A percentile compares a stretch with the other conserved stretches of the same genome.
Evolutionary conservation across 2,113 vertebrate genomes (phyloP).

Genomic region (Physeter macrocephalus): DNA sequence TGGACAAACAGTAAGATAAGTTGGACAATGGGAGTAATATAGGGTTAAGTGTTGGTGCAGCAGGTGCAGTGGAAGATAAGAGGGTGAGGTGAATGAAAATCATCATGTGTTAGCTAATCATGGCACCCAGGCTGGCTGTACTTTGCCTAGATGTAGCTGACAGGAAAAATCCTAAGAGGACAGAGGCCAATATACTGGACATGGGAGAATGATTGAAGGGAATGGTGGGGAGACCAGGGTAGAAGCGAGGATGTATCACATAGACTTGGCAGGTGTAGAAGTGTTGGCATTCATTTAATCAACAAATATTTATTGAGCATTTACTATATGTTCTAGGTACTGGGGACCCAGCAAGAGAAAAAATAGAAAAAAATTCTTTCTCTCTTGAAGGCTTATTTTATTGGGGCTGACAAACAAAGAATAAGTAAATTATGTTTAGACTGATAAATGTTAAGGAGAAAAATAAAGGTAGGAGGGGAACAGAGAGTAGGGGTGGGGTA

Average conservation of each 20-base stretch:
- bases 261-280: neutral
- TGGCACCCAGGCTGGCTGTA: neutral
- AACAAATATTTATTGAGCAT: constrained; percentile 6
- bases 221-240: neutral
- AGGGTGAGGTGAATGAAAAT: neutral
- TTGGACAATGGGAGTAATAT: neutral
- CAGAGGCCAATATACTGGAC: neutral
- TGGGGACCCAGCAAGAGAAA: neutral
- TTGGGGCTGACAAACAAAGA: neutral
- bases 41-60: neutral
- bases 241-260: neutral
- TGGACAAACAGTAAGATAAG: neutral
- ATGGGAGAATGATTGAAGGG: neutral
- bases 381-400: neutral
- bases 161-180: neutral
- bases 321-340: neutral
- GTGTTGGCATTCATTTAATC: neutral
- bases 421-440: neutral
- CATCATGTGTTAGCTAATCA: neutral
- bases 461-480: neutral
- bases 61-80: constrained; percentile 6
- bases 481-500: neutral
- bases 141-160: neutral
- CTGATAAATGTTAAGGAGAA: neutral
- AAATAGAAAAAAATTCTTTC: neutral